Percentiles rank a stretch among this genome's conserved stretches.
Conservation (phyloP, 2,113 vertebrate genomes). For the Plecotus auritus region DNA sequence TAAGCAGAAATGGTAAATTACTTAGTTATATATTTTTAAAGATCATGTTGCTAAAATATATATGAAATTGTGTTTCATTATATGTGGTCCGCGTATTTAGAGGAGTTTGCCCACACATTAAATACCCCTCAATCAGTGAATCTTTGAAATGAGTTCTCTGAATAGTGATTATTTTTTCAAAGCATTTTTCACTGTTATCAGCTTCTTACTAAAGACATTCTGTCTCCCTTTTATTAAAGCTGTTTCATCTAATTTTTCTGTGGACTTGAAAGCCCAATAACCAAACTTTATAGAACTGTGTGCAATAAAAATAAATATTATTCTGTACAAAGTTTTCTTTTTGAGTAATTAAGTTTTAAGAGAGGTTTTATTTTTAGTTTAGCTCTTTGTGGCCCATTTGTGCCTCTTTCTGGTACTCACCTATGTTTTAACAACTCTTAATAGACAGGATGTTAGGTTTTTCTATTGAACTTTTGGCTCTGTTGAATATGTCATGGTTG, state of each 20-base stretch:
- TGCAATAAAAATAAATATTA: neutral
- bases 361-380: neutral
- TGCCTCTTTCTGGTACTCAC: neutral
- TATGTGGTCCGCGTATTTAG: neutral
- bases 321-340: neutral
- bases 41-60: neutral
- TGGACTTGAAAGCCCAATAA: neutral
- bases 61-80: neutral
- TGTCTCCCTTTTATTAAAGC: neutral
- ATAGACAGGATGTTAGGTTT: neutral
- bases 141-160: neutral
- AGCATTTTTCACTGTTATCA: neutral
- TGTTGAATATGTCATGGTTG: neutral
- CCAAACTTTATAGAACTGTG: neutral
- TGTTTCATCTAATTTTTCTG: neutral
- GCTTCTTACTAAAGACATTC: neutral
- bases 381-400: neutral
- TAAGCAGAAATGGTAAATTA: neutral
- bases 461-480: neutral
- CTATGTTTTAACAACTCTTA: neutral
- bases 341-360: neutral
- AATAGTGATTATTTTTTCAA: neutral
- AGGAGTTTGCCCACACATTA: neutral
- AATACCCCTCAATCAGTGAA: neutral
- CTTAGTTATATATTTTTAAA: conserved; percentile 3